A percentile compares a stretch with the other conserved stretches of the same genome.
These are phyloP conservation scores for Paguma larvata DNA, from an alignment of 2,797 vertebrate species.

Conservation along the genomic window DNA sequence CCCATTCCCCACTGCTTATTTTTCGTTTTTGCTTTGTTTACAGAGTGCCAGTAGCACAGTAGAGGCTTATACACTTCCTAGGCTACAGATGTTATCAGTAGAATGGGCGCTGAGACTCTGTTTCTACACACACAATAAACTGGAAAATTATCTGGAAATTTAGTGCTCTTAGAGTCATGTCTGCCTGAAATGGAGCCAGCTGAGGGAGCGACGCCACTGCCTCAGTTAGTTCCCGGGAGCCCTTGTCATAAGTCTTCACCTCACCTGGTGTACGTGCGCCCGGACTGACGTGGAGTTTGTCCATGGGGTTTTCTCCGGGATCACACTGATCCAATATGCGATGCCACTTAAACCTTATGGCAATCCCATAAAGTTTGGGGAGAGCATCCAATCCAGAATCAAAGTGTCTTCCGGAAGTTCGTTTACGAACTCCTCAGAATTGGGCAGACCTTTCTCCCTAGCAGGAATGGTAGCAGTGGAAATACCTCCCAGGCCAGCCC, in stretches of 20 bases:
- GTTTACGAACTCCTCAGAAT: not conserved
- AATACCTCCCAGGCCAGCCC: not conserved
- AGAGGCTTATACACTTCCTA: not conserved
- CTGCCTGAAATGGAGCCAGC: not conserved
- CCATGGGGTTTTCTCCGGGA: not conserved
- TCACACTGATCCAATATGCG: not conserved
- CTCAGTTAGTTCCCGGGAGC: not conserved
- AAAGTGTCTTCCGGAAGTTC: not conserved
- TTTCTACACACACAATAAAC: not conserved
- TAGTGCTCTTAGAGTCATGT: not conserved
- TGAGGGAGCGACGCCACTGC: not conserved
- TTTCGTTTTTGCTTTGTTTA: not conserved
- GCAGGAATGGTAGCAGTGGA: not conserved
- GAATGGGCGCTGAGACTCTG: not conserved
- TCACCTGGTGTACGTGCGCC: rapidly evolving
- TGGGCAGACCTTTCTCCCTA: not conserved
- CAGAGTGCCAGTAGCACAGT: not conserved
- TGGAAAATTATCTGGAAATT: not conserved
- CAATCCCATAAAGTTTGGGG: not conserved
- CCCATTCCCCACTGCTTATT: no score
- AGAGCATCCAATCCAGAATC: not conserved
- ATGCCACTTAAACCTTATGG: not conserved
- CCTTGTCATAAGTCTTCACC: not conserved
- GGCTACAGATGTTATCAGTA: not conserved
- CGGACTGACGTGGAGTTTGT: not conserved